phyloP scores from a whole-genome alignment of 2,113 vertebrate genomes.

The Paracanthobrama guichenoti region DNA sequence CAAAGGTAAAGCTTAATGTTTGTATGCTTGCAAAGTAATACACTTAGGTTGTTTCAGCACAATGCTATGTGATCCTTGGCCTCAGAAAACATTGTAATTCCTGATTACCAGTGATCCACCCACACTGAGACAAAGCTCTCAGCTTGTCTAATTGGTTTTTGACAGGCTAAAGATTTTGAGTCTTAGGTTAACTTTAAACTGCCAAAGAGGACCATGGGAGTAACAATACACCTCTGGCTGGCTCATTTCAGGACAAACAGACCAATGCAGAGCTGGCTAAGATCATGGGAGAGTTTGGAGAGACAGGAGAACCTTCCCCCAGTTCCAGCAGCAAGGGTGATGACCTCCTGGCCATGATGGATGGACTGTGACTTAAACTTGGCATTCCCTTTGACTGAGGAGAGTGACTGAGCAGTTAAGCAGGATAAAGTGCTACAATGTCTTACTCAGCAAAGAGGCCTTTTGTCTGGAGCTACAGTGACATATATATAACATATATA shows the following conservation, averaged over 20 bases:
- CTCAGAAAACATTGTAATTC: constrained; percentile 21
- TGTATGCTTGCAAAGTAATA: not conserved
- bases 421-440: constrained; percentile 34
- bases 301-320: constrained; percentile 68
- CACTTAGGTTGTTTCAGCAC: not conserved
- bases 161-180: constrained; percentile 37
- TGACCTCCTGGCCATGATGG: constrained; percentile 94
- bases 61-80: not conserved
- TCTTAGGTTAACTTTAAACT: constrained; percentile 46
- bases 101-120: constrained; percentile 15
- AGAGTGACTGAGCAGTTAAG: constrained; percentile 22
- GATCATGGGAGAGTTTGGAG: constrained; percentile 89
- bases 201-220: constrained; percentile 49
- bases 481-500: constrained; percentile 32
- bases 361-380: constrained; percentile 77
- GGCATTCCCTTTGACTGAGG: constrained; percentile 14
- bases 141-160: constrained; percentile 30
- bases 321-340: constrained; percentile 85
- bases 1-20: constrained; percentile 75
- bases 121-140: constrained; percentile 19
- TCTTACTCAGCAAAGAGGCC: constrained; percentile 46
- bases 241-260: constrained; percentile 80
- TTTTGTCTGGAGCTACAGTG: constrained; percentile 31
- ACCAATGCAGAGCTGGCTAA: constrained; percentile 82
- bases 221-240: not conserved